phyloP scores from a whole-genome alignment of 2,797 vertebrate genomes.

The Rhynchonycteris naso region DNA sequence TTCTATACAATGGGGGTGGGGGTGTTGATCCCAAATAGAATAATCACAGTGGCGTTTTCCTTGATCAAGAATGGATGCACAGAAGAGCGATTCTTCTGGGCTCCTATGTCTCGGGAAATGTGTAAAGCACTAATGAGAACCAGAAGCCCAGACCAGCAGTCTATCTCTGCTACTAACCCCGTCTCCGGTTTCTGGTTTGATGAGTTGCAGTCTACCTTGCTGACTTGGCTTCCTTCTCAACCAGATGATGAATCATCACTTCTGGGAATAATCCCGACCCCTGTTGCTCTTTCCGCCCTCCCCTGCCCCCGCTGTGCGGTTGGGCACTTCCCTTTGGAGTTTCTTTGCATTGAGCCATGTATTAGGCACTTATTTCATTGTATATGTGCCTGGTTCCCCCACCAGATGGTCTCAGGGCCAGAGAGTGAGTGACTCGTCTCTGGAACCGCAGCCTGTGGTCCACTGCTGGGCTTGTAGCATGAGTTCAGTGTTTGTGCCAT shows the following conservation, averaged over 20 bases:
- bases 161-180: not conserved
- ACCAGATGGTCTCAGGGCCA: not conserved
- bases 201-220: conserved; percentile 73
- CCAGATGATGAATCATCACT: conserved; percentile 73
- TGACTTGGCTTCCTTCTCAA: conserved; percentile 51
- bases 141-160: conserved; percentile 55
- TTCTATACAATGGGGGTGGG: not conserved
- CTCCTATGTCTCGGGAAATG: not conserved
- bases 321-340: conserved; percentile 56
- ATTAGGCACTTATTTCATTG: conserved; percentile 2
- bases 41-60: not conserved
- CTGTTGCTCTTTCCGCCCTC: not conserved
- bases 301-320: not conserved
- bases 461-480: not conserved
- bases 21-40: not conserved
- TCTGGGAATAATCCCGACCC: conserved; percentile 65
- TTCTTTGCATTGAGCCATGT: not conserved
- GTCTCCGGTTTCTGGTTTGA: conserved; percentile 63
- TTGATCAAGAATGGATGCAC: not conserved
- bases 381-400: not conserved
- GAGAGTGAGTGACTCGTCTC: conserved; percentile 59
- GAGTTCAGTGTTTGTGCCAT: not conserved
- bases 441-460: not conserved
- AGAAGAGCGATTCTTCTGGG: conserved; percentile 5
- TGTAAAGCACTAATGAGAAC: conserved; percentile 53